Base-by-base conservation (phyloP, 2,888 invertebrate genomes). In the Drosophila subquinaria region DNA sequence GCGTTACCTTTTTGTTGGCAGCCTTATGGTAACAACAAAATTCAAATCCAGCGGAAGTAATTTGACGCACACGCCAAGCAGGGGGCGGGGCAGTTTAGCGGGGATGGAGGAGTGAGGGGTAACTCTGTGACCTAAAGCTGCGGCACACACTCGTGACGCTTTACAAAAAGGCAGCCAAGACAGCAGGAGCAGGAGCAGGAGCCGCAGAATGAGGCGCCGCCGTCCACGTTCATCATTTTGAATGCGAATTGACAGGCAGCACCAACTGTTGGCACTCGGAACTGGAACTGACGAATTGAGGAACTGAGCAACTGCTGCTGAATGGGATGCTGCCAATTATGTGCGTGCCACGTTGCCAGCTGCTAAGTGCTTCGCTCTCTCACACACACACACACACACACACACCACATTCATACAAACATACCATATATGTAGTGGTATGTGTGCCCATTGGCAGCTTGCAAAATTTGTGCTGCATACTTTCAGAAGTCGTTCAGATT, bases 1-100 rank as follows among this genome's bases (percentile, higher is more conserved):
- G 69, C 75, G 81, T 73, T 86, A 83, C 81, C 81, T 74, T 81
- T 83, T 75, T 80, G 73, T 87, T 71, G 87, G 67, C 81, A 65
- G 80, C 59, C 80, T 69, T 75, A 27, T 27, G 6, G 27, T 27
- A 83, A 86, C 83, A 88, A 83, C 76, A 83, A 89, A 89, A 84
- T 87, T 85, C 79, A 85, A 85, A 85, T 85, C 84, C 89, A 84
- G 84, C 88, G 89, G 89, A 89, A 87, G 81, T 89, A 87, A 85
- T 85, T 84, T 89, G 79, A 88, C 81, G 82, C 82, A 79, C 87
- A 82, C 72, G 87, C 77, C 57, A 76, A 43, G 52, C 9, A 17
- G 8, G 35, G 38, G 20, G 5, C 23, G 13, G 1, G 13, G 13
- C 36, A 52, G n/a, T 3, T 6, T 15, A 36, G 9, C 3, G 30